Evolutionary conservation across 1,140 invertebrate genomes (phyloP).

Genomic region (Heliconius nattereri): DNA sequence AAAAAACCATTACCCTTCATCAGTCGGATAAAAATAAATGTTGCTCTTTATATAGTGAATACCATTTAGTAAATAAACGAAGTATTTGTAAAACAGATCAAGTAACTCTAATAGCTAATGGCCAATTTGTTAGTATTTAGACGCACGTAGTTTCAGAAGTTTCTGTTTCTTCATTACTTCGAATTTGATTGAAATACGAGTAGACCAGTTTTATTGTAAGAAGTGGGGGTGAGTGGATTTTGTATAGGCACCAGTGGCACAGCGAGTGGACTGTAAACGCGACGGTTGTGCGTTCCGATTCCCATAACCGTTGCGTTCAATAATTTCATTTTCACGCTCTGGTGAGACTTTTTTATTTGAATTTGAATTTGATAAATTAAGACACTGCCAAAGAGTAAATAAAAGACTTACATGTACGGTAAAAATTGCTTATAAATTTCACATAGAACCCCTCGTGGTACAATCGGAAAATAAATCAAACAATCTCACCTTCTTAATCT

Average conservation of each 20-base stretch:
- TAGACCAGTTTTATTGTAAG: background rate
- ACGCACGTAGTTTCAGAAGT: constrained; percentile 1
- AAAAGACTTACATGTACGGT: too few species aligned
- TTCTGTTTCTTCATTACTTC: background rate
- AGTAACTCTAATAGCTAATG: background rate
- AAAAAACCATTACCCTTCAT: too few species aligned
- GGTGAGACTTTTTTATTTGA: too few species aligned
- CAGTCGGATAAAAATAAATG: too few species aligned
- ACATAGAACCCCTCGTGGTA: background rate
- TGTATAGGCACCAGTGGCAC: background rate
- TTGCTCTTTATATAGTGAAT: background rate
- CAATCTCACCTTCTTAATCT: background rate
- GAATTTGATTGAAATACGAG: background rate
- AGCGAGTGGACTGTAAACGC: too few species aligned
- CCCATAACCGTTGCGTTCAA: too few species aligned
- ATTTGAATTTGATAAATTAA: too few species aligned
- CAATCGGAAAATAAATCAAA: background rate
- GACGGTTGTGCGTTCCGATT: too few species aligned
- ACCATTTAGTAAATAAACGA: background rate
- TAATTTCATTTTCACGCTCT: too few species aligned
- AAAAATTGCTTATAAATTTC: background rate
- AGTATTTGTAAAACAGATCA: background rate
- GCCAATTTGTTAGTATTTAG: background rate
- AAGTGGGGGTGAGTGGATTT: background rate
- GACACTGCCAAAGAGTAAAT: too few species aligned